Conservation (phyloP, 2,113 vertebrate genomes). For the Agelaius tricolor region DNA sequence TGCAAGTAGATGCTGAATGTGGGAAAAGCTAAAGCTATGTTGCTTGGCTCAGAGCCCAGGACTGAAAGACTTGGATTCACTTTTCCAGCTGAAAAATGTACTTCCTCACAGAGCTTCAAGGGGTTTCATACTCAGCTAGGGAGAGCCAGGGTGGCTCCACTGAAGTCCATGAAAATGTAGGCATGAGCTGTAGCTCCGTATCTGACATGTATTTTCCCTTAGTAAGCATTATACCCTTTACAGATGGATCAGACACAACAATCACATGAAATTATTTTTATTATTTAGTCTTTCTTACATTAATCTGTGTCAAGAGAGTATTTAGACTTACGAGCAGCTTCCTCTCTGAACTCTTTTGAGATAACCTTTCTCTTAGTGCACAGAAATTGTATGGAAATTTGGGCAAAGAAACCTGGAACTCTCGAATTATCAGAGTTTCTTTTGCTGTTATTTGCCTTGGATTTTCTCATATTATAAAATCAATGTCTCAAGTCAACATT, state of each 20-base stretch:
- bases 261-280: neutral
- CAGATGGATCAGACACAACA: neutral
- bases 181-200: neutral
- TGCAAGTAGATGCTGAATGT: constrained; percentile 55
- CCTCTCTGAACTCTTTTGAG: neutral
- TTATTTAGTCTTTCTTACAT: neutral
- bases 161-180: neutral
- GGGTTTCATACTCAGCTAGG: neutral
- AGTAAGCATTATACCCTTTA: neutral
- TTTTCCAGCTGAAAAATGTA: constrained; percentile 51
- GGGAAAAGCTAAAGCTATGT: constrained; percentile 63
- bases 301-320: neutral
- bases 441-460: neutral
- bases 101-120: constrained; percentile 40
- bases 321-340: neutral
- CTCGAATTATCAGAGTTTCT: neutral
- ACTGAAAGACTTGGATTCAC: constrained; percentile 42
- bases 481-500: neutral
- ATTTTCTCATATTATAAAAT: neutral
- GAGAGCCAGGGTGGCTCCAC: neutral
- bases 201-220: neutral
- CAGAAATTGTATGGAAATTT: neutral
- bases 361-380: neutral
- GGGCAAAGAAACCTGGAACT: neutral
- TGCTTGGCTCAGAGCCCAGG: constrained; percentile 62